Evolutionary conservation across 2,113 vertebrate genomes (phyloP).

Genomic region (Enhydra lutris): DNA sequence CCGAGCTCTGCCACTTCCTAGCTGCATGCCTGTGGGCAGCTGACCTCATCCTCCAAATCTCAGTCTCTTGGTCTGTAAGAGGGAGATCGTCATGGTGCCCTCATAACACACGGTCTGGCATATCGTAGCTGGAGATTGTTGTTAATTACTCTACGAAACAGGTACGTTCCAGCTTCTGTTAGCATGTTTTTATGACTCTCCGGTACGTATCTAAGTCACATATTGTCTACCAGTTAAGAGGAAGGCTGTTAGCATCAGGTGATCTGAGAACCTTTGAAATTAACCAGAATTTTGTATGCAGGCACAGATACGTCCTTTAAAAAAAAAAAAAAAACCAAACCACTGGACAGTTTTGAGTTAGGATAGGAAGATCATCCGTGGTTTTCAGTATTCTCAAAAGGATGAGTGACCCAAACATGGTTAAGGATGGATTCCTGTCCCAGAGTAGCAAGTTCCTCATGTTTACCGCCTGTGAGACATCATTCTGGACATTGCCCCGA

Average conservation of each 20-base stretch:
- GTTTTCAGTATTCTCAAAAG: slow-evolving; percentile 29
- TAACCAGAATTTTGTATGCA: not conserved
- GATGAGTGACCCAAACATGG: not conserved
- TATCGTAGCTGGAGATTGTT: not conserved
- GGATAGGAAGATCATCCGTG: not conserved
- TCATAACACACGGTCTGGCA: not conserved
- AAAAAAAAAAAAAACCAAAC: not conserved
- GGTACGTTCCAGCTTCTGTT: not conserved
- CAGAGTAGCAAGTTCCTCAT: not conserved
- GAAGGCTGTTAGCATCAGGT: not conserved
- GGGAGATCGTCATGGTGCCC: not conserved
- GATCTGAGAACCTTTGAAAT: not conserved
- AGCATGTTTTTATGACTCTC: not conserved
- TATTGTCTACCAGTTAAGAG: not conserved
- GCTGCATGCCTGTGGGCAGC: not conserved
- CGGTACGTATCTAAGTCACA: not conserved
- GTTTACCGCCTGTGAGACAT: not conserved
- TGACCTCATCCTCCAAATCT: not conserved
- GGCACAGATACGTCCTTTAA: not conserved
- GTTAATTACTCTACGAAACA: not conserved
- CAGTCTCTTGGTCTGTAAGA: not conserved
- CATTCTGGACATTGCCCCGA: not conserved
- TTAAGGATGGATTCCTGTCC: not conserved
- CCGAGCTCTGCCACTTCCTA: not conserved
- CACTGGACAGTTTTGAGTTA: not conserved